These are phyloP conservation scores for Amia ocellicauda DNA, from an alignment of 2,113 vertebrate species.

Conservation along the genomic window DNA sequence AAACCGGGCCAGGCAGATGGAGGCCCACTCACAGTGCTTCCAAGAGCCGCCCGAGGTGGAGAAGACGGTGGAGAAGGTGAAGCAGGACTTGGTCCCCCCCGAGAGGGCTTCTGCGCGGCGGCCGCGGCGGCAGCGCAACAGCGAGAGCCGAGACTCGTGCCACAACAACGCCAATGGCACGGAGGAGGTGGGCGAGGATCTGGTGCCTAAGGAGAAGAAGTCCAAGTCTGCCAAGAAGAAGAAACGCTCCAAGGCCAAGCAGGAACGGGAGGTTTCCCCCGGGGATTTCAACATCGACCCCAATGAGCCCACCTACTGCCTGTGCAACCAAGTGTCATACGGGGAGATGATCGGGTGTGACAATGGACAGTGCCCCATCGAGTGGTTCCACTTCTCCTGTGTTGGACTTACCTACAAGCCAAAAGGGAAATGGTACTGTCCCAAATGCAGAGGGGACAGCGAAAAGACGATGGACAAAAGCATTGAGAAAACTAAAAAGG, in stretches of 20 bases:
- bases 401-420: constrained; percentile 93
- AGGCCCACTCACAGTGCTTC: constrained; percentile 84
- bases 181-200: constrained; percentile 76
- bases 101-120: constrained; percentile 81
- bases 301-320: constrained; percentile 92
- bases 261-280: constrained; percentile 86
- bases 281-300: constrained; percentile 90
- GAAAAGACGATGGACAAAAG: constrained; percentile 98
- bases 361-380: constrained; percentile 90
- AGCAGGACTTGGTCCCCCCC: constrained; percentile 55
- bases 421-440: constrained; percentile 95
- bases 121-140: constrained; percentile 88
- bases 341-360: constrained; percentile 95
- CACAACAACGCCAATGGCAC: constrained; percentile 82
- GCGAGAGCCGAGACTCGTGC: constrained; percentile 89
- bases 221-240: constrained; percentile 93
- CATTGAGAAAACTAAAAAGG: constrained; percentile 91
- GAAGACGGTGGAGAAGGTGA: constrained; percentile 64
- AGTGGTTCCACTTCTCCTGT: constrained; percentile 95
- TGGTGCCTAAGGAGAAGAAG: constrained; percentile 86
- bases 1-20: constrained; percentile 92
- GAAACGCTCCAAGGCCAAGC: constrained; percentile 85
- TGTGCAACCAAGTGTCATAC: constrained; percentile 91
- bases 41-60: constrained; percentile 79
- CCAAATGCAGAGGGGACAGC: constrained; percentile 90